phyloP scores from a whole-genome alignment of 2,113 vertebrate genomes.

The Pandion haliaetus region DNA sequence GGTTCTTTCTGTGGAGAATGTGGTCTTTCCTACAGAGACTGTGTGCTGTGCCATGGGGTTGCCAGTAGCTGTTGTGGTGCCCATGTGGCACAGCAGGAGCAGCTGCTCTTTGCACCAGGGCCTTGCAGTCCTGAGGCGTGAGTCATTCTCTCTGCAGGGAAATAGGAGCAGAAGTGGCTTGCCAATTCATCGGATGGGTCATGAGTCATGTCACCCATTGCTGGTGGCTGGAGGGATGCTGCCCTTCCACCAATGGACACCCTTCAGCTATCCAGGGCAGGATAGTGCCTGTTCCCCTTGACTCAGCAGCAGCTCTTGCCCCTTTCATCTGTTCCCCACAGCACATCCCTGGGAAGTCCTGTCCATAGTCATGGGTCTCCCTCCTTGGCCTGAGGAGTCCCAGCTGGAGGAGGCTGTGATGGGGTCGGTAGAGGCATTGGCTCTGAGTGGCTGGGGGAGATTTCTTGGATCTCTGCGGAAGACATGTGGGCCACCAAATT shows the following conservation, averaged over 20 bases:
- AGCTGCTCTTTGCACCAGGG: background rate
- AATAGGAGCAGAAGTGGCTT: slow-evolving; percentile 4
- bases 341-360: background rate
- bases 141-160: background rate
- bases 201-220: background rate
- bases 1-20: background rate
- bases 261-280: background rate
- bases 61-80: background rate
- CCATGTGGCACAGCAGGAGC: background rate
- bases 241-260: background rate
- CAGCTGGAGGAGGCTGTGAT: background rate
- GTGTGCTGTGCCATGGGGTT: background rate
- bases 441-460: background rate
- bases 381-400: background rate
- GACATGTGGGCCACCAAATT: background rate
- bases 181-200: background rate
- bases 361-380: background rate
- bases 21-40: background rate
- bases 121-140: background rate
- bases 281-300: background rate
- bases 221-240: background rate
- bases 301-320: background rate
- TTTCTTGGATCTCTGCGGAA: background rate
- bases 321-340: background rate
- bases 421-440: background rate